A percentile compares a stretch with the other conserved stretches of the same genome.
Evolutionary conservation across 2,113 vertebrate species (phyloP).

Genomic region (Daboia siamensis): DNA sequence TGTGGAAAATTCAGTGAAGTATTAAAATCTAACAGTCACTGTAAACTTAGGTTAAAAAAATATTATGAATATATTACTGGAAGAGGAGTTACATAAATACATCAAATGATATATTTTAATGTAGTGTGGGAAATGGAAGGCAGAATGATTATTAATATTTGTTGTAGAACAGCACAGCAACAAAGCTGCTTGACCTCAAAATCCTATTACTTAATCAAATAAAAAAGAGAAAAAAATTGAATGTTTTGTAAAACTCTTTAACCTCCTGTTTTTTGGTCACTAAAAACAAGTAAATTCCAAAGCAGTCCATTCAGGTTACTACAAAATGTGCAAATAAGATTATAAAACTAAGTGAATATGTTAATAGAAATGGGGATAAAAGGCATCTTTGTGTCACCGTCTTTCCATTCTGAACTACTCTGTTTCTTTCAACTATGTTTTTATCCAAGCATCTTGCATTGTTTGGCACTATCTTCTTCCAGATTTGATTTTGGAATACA

Average conservation of each 20-base stretch:
- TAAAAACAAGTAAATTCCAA: not conserved
- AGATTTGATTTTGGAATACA: not conserved
- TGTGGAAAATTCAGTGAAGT: slow-evolving; percentile 1
- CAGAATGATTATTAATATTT: not conserved
- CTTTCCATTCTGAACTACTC: not conserved
- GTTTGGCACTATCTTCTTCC: not conserved
- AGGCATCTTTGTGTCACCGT: not conserved
- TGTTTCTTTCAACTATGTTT: not conserved
- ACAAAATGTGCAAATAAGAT: not conserved
- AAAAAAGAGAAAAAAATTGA: not conserved
- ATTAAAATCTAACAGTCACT: slow-evolving; percentile 8
- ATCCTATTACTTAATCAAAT: not conserved
- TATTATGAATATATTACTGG: rapidly evolving
- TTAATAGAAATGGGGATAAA: not conserved
- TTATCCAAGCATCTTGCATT: not conserved
- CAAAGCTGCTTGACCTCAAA: not conserved
- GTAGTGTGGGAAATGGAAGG: not conserved
- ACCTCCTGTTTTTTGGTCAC: not conserved
- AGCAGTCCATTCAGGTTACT: not conserved
- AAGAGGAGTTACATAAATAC: not conserved
- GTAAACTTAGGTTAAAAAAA: not conserved
- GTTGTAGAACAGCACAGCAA: not conserved
- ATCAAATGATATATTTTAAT: not conserved
- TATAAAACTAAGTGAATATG: not conserved
- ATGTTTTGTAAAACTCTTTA: not conserved